phyloP scores from a whole-genome alignment of 1,140 invertebrate genomes.

The Papilio polytes region DNA sequence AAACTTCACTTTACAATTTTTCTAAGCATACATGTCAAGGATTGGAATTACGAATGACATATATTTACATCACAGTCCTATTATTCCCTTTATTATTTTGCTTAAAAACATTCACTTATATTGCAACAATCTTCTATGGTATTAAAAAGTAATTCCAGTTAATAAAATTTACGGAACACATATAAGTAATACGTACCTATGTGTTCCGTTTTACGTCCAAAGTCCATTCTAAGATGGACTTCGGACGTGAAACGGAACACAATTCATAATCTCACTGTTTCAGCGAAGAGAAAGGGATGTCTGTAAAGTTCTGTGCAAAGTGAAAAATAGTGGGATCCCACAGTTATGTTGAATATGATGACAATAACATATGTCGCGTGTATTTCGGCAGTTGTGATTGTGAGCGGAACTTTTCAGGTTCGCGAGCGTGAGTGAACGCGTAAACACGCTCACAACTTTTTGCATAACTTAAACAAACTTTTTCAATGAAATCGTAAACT shows the following conservation, averaged over 20 bases:
- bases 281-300: too few relatives aligned
- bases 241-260: too few relatives aligned
- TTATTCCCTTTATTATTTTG: too few relatives aligned
- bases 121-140: too few relatives aligned
- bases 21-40: neutral
- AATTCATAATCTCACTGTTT: too few relatives aligned
- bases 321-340: neutral
- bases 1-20: neutral
- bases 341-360: neutral
- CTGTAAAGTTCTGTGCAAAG: neutral
- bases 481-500: conserved; percentile 33
- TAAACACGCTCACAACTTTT: conserved; percentile 24
- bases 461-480: conserved; percentile 33
- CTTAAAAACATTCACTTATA: too few relatives aligned
- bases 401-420: conserved; percentile 11
- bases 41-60: neutral
- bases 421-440: conserved; percentile 16
- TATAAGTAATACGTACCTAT: too few relatives aligned
- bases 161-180: too few relatives aligned
- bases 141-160: too few relatives aligned
- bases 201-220: too few relatives aligned
- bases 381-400: conserved; percentile 26
- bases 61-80: neutral
- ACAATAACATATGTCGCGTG: conserved; percentile 31
- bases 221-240: too few relatives aligned